Evolutionary conservation across 1,140 invertebrate genomes (phyloP), one percentile per base, ranked within the genome.

Genomic region (Probaryconus sp.): DNA sequence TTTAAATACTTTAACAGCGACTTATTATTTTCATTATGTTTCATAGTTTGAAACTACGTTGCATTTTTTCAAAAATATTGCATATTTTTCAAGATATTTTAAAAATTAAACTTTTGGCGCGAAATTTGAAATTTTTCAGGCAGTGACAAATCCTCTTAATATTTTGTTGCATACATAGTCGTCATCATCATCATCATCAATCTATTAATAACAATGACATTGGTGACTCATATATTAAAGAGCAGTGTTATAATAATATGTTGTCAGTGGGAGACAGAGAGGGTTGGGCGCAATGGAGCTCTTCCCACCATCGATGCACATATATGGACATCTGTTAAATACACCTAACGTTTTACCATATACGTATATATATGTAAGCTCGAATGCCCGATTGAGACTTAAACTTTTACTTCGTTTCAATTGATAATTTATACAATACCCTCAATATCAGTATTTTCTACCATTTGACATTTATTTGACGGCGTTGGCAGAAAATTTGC

Each of bases 131-230:
- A n/a, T n/a, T n/a, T n/a, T n/a, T n/a, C n/a, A n/a, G n/a, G n/a
- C n/a, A n/a, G n/a, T n/a, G n/a, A n/a, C n/a, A n/a, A n/a, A n/a
- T n/a, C n/a, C n/a, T n/a, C n/a, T n/a, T n/a, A n/a, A n/a, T n/a
- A n/a, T n/a, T n/a, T n/a, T n/a, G n/a, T n/a, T n/a, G n/a, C n/a
- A n/a, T n/a, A n/a, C n/a, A n/a, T n/a, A n/a, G n/a, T n/a, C n/a
- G n/a, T n/a, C n/a, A n/a, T n/a, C n/a, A n/a, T n/a, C n/a, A n/a
- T n/a, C n/a, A n/a, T n/a, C n/a, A n/a, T n/a, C n/a, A n/a, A n/a
- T 77, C 80, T 86, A 86, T 85, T 85, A 85, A 85, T 85, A 87
- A 83, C 78, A 70, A 51, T 84, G 79, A 82, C 81, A 87, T 85
- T 84, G 81, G 75, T 87, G 84, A 85, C 68, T 87, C 85, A 85